A percentile compares a stretch with the other conserved stretches of the same genome.
These are phyloP conservation scores for Dascyllus trimaculatus DNA, from an alignment of 2,113 vertebrate genomes.

Conservation along the genomic window DNA sequence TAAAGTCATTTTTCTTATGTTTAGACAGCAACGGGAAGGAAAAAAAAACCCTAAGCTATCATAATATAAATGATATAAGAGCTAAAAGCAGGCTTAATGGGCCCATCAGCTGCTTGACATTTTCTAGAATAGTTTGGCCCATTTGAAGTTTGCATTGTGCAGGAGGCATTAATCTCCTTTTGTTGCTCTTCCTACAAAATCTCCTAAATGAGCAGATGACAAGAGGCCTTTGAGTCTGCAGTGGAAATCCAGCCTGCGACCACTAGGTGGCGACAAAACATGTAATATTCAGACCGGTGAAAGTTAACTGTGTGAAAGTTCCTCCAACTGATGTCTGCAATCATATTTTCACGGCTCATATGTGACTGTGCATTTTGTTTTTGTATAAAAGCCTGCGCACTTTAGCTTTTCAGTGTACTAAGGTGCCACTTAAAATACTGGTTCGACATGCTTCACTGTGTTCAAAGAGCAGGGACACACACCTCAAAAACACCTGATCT, in stretches of 20 bases:
- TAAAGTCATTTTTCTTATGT: conserved; percentile 12
- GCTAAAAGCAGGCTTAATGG: conserved; percentile 3
- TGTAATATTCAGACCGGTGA: conserved; percentile 37
- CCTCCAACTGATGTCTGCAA: background rate
- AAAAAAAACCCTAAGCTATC: background rate
- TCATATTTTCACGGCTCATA: conserved; percentile 4
- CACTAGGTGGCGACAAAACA: conserved; percentile 71
- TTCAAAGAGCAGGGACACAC: conserved; percentile 35
- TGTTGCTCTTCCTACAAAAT: conserved; percentile 11
- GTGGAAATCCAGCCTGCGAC: conserved; percentile 22
- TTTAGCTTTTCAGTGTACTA: conserved; percentile 43
- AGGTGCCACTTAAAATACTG: conserved; percentile 29
- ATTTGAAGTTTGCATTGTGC: background rate
- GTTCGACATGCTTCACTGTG: conserved; percentile 48
- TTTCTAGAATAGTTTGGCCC: conserved; percentile 10
- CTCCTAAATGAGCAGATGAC: background rate
- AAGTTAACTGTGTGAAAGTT: conserved; percentile 6
- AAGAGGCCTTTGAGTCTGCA: conserved; percentile 9
- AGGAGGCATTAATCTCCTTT: background rate
- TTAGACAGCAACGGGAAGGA: background rate
- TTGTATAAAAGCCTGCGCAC: conserved; percentile 50
- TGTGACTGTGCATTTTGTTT: conserved; percentile 21
- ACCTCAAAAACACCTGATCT: conserved; percentile 15
- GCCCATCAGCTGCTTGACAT: background rate
- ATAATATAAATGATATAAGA: background rate